Base-by-base conservation (phyloP, 1,140 invertebrate species). In the Cryptotermes secundus region DNA sequence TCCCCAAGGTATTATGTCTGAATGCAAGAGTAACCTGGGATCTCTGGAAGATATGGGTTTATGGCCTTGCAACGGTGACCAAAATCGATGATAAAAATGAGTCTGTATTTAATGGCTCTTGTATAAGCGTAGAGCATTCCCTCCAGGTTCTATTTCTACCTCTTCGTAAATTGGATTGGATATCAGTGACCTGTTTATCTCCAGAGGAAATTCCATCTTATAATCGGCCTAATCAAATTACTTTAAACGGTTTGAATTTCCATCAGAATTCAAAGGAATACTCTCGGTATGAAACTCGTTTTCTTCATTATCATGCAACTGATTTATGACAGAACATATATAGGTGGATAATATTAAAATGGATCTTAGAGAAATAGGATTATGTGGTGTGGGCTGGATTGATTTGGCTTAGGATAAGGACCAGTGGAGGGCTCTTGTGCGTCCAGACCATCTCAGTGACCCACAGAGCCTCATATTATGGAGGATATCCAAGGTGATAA, bases 41-140 rank as follows among this genome's bases (percentile, higher is more conserved):
- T 72, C 2, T 72, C 59, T 31, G n/a, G 59, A 31, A 31, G 7
- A 31, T 72, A 72, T 72, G n/a, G 26, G n/a, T 3, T 72, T 31
- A 72, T 72, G 59, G 26, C 59, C 59, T 72, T 72, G 59, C 31
- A 72, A 72, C 59, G 19, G 59, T 72, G 59, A 72, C 59, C n/a
- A 31, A 72, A 72, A 72, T 72, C 59, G 59, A 72, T n/a, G 26
- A 4, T 31, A 72, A n/a, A 31, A 72, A 31, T 7, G n/a, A n/a
- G 1, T 26, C 7, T 31, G 0, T 10, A 26, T 72, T 65, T 72
- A 72, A 72, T 72, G n/a, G 59, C 26, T 72, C 6, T 49, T 49
- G 45, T 19, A 22, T 31, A 72, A 72, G 38, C 38, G 4, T 38
- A 38, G 59, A 72, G 14, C 14, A 31, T 31, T 72, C 59, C 59